Conservation (phyloP, 1,140 invertebrate species). For the Plectrocnemia conspersa region DNA sequence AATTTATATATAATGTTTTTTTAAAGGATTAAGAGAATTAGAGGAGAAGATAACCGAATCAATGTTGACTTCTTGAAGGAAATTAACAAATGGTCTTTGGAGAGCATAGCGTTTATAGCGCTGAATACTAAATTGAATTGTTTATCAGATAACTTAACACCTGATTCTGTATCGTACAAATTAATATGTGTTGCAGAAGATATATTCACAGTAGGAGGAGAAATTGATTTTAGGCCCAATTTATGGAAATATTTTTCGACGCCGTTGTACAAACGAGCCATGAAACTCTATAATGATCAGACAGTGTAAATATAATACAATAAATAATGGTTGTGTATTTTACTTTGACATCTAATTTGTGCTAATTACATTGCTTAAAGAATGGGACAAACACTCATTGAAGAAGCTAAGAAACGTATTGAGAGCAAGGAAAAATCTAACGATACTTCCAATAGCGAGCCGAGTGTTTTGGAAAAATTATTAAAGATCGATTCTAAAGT, state of each 20-base stretch:
- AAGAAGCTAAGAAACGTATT: conserved; percentile 41
- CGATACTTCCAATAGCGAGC: conserved; percentile 36
- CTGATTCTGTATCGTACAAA: conserved; percentile 52
- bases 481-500: conserved; percentile 51
- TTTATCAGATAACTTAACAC: conserved; percentile 47
- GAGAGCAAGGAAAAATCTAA: conserved; percentile 25
- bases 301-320: conserved; percentile 42
- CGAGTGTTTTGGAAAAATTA: conserved; percentile 54
- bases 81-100: conserved; percentile 64
- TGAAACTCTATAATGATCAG: conserved; percentile 45
- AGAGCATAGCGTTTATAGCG: conserved; percentile 64
- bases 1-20: neutral
- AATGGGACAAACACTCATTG: conserved; percentile 40
- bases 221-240: conserved; percentile 59
- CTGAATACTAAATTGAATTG: conserved; percentile 63
- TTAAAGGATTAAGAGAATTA: conserved; percentile 51
- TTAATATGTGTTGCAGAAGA: conserved; percentile 58
- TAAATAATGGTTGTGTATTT: neutral
- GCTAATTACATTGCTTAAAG: conserved; percentile 37
- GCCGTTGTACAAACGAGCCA: conserved; percentile 52
- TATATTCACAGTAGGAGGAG: conserved; percentile 55
- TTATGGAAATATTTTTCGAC: conserved; percentile 60
- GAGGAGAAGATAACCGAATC: conserved; percentile 52
- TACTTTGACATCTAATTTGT: neutral
- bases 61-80: conserved; percentile 56